Conservation (phyloP, 2,888 invertebrate species). For the Pediacus dermestoides region DNA sequence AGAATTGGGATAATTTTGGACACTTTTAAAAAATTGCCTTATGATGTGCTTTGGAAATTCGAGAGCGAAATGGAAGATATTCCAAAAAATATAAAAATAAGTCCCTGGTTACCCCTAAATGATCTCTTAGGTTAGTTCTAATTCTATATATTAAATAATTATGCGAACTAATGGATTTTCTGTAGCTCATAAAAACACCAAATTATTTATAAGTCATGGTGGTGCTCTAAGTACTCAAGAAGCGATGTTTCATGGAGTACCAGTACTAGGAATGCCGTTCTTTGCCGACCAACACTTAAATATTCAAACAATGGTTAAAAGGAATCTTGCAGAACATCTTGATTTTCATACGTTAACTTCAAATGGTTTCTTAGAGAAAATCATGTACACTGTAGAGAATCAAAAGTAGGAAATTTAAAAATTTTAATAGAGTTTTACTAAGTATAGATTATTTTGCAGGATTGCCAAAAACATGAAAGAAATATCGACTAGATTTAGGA, state of each 20-base stretch:
- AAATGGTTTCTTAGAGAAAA: constrained; percentile 21
- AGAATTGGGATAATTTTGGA: too few relatives aligned
- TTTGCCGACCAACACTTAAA: constrained; percentile 32
- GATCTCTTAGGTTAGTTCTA: constrained; percentile 41
- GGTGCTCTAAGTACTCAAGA: constrained; percentile 32
- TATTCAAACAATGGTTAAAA: constrained; percentile 31
- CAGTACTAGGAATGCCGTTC: constrained; percentile 30
- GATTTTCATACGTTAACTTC: constrained; percentile 27
- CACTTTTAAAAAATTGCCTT: constrained; percentile 42
- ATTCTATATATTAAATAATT: too few relatives aligned
- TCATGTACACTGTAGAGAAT: constrained; percentile 28
- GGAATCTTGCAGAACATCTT: constrained; percentile 30
- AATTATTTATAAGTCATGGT: constrained; percentile 31
- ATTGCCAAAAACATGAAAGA: constrained; percentile 22
- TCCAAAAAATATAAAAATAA: constrained; percentile 45
- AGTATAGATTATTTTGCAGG: too few relatives aligned
- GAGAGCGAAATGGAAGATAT: constrained; percentile 38
- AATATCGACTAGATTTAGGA: constrained; percentile 21
- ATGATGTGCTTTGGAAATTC: constrained; percentile 47
- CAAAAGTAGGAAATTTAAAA: too few relatives aligned
- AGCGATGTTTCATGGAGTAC: constrained; percentile 29
- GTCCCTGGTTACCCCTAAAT: constrained; percentile 48
- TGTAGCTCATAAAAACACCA: constrained; percentile 31
- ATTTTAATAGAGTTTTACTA: too few relatives aligned
- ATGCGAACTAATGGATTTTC: not conserved